phyloP scores from a whole-genome alignment of 2,113 vertebrate species.

The Sminthopsis crassicaudata region DNA sequence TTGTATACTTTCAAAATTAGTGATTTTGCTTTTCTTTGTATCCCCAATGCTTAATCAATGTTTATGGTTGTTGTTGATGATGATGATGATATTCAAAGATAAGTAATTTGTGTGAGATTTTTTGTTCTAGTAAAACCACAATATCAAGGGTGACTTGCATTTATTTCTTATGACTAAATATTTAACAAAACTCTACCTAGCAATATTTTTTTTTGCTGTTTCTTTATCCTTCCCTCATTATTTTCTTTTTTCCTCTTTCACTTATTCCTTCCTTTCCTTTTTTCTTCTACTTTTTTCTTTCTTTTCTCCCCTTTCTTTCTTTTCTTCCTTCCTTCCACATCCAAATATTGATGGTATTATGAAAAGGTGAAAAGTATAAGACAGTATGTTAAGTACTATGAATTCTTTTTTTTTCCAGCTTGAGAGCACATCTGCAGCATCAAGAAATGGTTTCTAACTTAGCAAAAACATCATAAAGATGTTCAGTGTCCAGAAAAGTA shows the following conservation, averaged over 20 bases:
- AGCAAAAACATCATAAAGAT: slow-evolving; percentile 80
- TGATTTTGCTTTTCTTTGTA: neutral
- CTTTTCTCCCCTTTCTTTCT: neutral
- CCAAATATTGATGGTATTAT: neutral
- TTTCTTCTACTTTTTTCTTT: neutral
- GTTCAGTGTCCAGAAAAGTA: slow-evolving; percentile 78
- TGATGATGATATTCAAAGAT: neutral
- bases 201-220: accelerated
- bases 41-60: neutral
- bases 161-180: slow-evolving; percentile 29
- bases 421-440: slow-evolving; percentile 73
- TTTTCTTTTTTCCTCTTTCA: neutral
- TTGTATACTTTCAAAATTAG: neutral
- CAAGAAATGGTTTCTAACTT: slow-evolving; percentile 73
- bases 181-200: neutral
- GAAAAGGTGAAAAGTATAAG: slow-evolving; percentile 5
- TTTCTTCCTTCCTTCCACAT: neutral
- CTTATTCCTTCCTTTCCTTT: neutral
- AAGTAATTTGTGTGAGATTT: neutral
- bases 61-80: neutral
- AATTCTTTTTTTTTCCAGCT: slow-evolving; percentile 62
- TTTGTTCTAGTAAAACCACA: neutral
- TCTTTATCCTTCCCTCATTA: neutral
- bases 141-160: slow-evolving; percentile 52
- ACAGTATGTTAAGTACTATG: neutral